Evolutionary conservation across 2,113 vertebrate genomes (phyloP).

Genomic region (Nycticorax nycticorax): DNA sequence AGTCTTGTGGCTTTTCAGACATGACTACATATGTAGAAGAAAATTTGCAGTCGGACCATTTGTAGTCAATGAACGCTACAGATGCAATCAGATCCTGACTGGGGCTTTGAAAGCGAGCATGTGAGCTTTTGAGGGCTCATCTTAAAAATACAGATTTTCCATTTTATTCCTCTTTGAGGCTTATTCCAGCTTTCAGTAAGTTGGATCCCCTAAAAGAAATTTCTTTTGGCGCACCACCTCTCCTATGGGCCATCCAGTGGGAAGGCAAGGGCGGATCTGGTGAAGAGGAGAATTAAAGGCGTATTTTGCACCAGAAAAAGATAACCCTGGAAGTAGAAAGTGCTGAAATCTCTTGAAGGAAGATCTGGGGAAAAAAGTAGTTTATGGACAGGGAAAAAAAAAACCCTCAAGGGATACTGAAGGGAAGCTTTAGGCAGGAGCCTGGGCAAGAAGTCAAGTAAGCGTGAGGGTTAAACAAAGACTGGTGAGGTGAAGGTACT

Average conservation of each 20-base stretch:
- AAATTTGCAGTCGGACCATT: neutral
- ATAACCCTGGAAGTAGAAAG: conserved; percentile 51
- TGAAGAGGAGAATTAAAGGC: conserved; percentile 46
- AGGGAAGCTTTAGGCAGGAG: conserved; percentile 42
- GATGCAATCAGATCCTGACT: neutral
- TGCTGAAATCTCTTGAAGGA: conserved; percentile 47
- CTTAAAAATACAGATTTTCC: conserved; percentile 29
- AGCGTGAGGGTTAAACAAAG: conserved; percentile 59
- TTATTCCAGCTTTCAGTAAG: conserved; percentile 48
- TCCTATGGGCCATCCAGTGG: conserved; percentile 65
- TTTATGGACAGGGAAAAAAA: conserved; percentile 30
- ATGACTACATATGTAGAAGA: neutral
- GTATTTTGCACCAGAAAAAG: conserved; percentile 28
- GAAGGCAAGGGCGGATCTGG: conserved; percentile 65
- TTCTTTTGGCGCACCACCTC: conserved; percentile 48
- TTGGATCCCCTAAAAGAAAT: conserved; percentile 49
- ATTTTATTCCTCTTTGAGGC: conserved; percentile 30
- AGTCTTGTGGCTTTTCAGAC: conserved; percentile 1
- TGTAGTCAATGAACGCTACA: neutral
- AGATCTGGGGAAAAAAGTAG: conserved; percentile 37
- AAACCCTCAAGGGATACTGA: neutral
- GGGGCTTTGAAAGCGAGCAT: neutral
- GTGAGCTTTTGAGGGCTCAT: neutral
- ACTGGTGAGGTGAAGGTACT: conserved; percentile 33
- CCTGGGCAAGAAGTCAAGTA: conserved; percentile 40